Percentiles rank a stretch among this genome's conserved stretches.
phyloP scores from a whole-genome alignment of 2,113 vertebrate genomes.

The Talpa occidentalis region DNA sequence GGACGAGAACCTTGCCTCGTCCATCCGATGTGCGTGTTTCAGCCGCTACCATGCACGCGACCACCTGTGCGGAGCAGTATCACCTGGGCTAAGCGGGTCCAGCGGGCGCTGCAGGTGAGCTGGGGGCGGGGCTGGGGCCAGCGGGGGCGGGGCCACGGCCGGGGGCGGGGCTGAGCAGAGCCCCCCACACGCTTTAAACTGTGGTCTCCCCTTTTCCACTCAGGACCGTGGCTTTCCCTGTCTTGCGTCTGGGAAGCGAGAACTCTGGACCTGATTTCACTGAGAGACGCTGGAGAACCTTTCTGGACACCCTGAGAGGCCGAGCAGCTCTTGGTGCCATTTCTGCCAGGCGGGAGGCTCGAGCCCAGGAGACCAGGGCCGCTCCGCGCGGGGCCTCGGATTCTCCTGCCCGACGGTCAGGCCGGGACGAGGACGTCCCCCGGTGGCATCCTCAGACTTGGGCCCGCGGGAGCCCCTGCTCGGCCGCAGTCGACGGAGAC shows the following conservation, averaged over 20 bases:
- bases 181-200: background rate
- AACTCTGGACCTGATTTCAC: too few species aligned
- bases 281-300: background rate
- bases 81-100: too few species aligned
- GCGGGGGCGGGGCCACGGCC: background rate
- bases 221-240: background rate
- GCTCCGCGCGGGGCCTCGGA: too few species aligned
- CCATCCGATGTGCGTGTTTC: background rate
- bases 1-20: background rate
- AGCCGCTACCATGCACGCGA: background rate
- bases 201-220: background rate
- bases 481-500: too few species aligned
- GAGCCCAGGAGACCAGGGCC: background rate
- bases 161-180: background rate
- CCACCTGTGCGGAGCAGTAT: too few species aligned
- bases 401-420: too few species aligned
- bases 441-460: too few species aligned
- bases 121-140: too few species aligned
- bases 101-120: background rate
- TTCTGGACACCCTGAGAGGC: too few species aligned
- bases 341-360: background rate
- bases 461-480: too few species aligned
- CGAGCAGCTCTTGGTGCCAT: background rate
- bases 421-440: too few species aligned
- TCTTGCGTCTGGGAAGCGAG: background rate